Evolutionary conservation across 2,797 vertebrate species (phyloP).

Genomic region (Lepilemur septentrionalis): DNA sequence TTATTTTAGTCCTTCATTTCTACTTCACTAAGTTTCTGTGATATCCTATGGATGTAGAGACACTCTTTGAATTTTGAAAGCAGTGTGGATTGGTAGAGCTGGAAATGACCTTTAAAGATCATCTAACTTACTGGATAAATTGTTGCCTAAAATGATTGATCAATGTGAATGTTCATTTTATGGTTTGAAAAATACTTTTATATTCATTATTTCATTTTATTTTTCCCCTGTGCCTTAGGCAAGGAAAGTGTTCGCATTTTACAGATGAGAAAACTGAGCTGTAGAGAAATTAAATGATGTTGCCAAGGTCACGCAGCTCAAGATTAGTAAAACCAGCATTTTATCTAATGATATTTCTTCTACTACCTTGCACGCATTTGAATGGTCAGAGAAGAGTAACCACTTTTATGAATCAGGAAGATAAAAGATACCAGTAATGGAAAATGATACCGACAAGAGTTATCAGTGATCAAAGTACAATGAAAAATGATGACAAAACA

Average conservation of each 20-base stretch:
- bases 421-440: background rate
- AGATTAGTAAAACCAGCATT: background rate
- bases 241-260: conserved; percentile 27
- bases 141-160: background rate
- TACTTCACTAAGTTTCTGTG: background rate
- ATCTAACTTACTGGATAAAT: background rate
- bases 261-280: conserved; percentile 22
- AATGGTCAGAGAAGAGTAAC: background rate
- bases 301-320: background rate
- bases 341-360: conserved; percentile 25
- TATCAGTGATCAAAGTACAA: background rate
- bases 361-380: background rate
- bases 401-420: conserved; percentile 12
- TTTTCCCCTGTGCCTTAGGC: background rate
- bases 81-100: background rate
- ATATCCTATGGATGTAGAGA: background rate
- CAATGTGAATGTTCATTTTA: background rate
- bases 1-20: background rate
- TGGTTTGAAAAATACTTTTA: conserved; percentile 13
- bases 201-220: conserved; percentile 16
- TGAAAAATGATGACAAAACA: background rate
- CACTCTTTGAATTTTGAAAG: conserved; percentile 14
- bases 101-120: conserved; percentile 27
- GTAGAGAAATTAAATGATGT: background rate
- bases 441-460: background rate